Evolutionary conservation across 2,113 vertebrate species (phyloP).

Genomic region (Cromileptes altivelis): DNA sequence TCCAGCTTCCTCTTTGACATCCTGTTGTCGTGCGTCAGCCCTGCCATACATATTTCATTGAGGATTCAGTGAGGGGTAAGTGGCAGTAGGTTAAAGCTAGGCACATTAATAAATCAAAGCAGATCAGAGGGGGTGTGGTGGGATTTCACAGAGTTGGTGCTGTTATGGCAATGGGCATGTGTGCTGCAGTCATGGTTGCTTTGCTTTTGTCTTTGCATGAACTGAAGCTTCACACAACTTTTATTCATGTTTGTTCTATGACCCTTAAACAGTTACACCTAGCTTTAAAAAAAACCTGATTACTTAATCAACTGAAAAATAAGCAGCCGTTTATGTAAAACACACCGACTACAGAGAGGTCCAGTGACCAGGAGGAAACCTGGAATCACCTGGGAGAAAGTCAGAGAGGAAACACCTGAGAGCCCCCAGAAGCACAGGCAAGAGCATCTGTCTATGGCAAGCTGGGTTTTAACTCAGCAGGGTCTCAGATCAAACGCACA

Average conservation of each 20-base stretch:
- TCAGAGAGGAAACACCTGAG: constrained; percentile 44
- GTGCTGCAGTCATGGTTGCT: not conserved
- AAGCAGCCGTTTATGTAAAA: not conserved
- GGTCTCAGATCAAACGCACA: constrained; percentile 61
- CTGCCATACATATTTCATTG: constrained; percentile 76
- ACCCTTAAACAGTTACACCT: not conserved
- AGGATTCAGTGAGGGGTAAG: constrained; percentile 52
- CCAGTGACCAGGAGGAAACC: not conserved
- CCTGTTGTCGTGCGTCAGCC: constrained; percentile 64
- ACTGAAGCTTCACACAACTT: not conserved
- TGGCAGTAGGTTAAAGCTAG: constrained; percentile 49
- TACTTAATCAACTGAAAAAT: not conserved
- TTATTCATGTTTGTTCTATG: not conserved
- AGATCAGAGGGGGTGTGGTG: constrained; percentile 24
- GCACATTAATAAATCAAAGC: constrained; percentile 73
- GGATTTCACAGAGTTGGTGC: constrained; percentile 13
- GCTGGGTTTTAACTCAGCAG: constrained; percentile 35
- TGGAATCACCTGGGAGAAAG: constrained; percentile 14
- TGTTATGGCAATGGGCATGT: not conserved
- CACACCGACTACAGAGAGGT: not conserved
- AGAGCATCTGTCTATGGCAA: constrained; percentile 35
- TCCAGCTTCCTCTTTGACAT: constrained; percentile 60
- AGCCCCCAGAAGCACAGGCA: constrained; percentile 13
- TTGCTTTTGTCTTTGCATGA: not conserved
- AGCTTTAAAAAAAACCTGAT: not conserved